Base-by-base conservation (phyloP, 2,888 invertebrate species). In the Lymantria dispar region DNA sequence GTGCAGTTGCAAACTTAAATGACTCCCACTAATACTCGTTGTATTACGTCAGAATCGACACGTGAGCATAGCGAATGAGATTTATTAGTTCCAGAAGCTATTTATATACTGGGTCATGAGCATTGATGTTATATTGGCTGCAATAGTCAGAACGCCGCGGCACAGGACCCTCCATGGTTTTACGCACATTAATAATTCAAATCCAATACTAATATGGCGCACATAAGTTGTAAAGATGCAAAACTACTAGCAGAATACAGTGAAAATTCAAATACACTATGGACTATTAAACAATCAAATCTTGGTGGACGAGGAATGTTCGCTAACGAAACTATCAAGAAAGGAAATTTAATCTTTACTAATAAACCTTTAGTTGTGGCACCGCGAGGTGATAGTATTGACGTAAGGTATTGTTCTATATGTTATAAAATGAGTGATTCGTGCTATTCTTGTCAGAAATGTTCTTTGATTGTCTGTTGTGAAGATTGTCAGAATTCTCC, bases 261-360 rank as follows among this genome's bases (percentile, higher is more conserved):
- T 43, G 66, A 66, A 52, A 70, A 70, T 14, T 33, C 48, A 41
- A 52, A 59, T 31, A 56, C 60, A 1, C 64, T 58, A n/a, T 95
- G 95, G 94, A 83, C 76, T 42, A 87, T 96, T 45, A 87, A 83
- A 56, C 74, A 83, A 60, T 95, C 95, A 0, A 65, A 75, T 11
- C 75, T 94, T 11, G 93, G 94, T 22, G 96, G 96, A 13, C 93
- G 95, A 58, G 96, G 96, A 29, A 68, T 96, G 14, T 94, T 95
- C 64, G 95, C 96, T 30, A 87, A 83, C 1, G 85, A 92, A 49
- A 89, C 93, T 61, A 94, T 96, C 44, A 80, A 87, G 53, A 80
- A 83, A 47, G 95, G 95, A 46, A 93, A 94, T 64, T 69, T 94
- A 5, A 93, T 96, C 56, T 95, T 95, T 72, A 80, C 83, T 15